phyloP scores from a whole-genome alignment of 2,888 invertebrate genomes.

The Bombylius discolor region DNA sequence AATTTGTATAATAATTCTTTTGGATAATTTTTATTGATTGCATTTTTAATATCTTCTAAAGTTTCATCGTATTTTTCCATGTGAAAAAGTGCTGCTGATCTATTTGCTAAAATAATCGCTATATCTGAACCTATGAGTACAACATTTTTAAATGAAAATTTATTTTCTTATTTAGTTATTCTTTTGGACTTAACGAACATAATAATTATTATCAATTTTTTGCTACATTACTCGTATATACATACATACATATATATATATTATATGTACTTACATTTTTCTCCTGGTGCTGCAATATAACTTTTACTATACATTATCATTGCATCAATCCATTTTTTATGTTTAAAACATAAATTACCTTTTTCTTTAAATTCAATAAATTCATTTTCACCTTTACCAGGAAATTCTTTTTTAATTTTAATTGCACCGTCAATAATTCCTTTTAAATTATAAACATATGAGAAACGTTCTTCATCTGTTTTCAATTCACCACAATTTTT shows the following conservation, averaged over 20 bases:
- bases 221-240: too few species aligned
- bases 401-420: slow-evolving; percentile 37
- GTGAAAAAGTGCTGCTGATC: slow-evolving; percentile 68
- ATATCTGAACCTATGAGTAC: not conserved
- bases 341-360: slow-evolving; percentile 60
- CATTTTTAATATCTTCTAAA: slow-evolving; percentile 56
- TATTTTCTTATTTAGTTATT: too few species aligned
- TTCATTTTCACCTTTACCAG: slow-evolving; percentile 42
- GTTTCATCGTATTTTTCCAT: slow-evolving; percentile 52
- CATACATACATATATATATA: too few species aligned
- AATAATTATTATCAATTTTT: too few species aligned
- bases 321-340: slow-evolving; percentile 54
- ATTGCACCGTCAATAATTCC: slow-evolving; percentile 39
- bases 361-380: slow-evolving; percentile 53
- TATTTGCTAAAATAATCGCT: slow-evolving; percentile 60
- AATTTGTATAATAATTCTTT: slow-evolving; percentile 60
- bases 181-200: too few species aligned
- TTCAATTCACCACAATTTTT: slow-evolving; percentile 50
- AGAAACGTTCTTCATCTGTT: slow-evolving; percentile 51
- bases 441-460: slow-evolving; percentile 42
- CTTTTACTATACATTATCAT: slow-evolving; percentile 56
- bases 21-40: slow-evolving; percentile 53
- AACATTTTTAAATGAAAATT: too few species aligned
- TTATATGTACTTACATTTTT: slow-evolving; percentile 44
- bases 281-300: slow-evolving; percentile 52